A percentile compares a stretch with the other conserved stretches of the same genome.
Evolutionary conservation across 2,113 vertebrate genomes (phyloP).

Genomic region (Silurus glanis): DNA sequence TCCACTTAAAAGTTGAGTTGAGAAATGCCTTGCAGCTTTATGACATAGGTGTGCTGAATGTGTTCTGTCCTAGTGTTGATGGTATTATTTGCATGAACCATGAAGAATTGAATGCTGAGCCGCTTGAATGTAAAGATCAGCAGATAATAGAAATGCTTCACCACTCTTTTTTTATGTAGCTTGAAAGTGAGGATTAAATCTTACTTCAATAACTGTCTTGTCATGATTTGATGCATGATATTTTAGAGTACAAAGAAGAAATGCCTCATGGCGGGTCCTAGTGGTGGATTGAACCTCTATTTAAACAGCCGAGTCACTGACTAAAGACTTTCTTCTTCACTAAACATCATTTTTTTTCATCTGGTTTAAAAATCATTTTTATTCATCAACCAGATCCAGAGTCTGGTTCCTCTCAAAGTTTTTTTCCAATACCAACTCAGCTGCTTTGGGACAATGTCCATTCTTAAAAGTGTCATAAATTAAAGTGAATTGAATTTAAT

Average conservation of each 20-base stretch:
- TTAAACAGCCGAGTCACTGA: neutral
- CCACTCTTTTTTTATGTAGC: neutral
- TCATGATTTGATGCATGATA: neutral
- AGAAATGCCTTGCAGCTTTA: neutral
- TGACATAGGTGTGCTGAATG: neutral
- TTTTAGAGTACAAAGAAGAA: neutral
- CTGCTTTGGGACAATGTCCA: too few species aligned
- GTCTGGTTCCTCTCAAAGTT: neutral
- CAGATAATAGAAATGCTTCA: neutral
- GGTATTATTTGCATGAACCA: neutral
- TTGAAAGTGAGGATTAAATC: neutral
- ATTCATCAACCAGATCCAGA: too few species aligned
- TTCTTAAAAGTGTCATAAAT: too few species aligned
- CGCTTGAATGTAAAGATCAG: neutral
- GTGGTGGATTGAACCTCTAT: neutral
- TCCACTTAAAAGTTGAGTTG: neutral
- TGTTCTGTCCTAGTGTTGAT: neutral
- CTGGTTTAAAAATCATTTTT: neutral
- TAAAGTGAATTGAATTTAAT: too few species aligned
- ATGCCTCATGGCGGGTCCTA: neutral
- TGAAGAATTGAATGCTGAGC: neutral
- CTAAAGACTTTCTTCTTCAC: neutral
- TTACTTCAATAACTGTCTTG: neutral
- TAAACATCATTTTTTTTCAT: neutral
- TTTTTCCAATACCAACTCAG: too few species aligned